Evolutionary conservation across 2,888 invertebrate genomes (phyloP), one percentile per base, ranked within the genome.

Genomic region (Ectobius pallidus): DNA sequence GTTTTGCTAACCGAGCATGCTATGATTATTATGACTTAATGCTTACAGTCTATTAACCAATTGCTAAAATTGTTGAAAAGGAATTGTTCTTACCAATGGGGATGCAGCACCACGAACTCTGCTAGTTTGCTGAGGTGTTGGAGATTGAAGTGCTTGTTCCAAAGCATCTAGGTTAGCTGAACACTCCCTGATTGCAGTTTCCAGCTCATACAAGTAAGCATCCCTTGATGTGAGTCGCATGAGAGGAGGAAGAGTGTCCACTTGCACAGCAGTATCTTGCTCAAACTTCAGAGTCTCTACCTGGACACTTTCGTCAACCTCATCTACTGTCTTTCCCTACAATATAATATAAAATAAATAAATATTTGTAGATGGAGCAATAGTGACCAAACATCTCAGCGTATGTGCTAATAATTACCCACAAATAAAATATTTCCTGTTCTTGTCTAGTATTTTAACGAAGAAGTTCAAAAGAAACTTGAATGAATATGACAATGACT

Each of bases 181-280:
- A 76, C 92, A 91, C 79, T 95, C 95, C 55, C 84, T 84, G 3
- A 94, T 86, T 0, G 94, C 95, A 3, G 89, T 88, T 49, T 88
- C 86, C 44, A 95, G 83, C 81, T 95, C 94, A 78, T 89, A 90
- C 70, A 90, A 84, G 80, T 94, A 95, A 0, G 94, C 94, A 80
- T 95, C 94, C 81, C 92, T 91, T 3, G 93, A 91, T 52, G 93
- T 93, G 84, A 91, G 69, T 6, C 75, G 76, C 14, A 27, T 65
- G 2, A 72, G 68, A 2, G 67, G 49, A 11, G 88, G 88, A 49
- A 95, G 82, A 0, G 95, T 95, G 80, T 94, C 90, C 1, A 95
- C 95, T 85, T 95, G 95, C 4, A 93, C 90, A 0, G 91, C 89
- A 0, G 89, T 88, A 78, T 95, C 93, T 18, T 89, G 89, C 79